Base-by-base conservation (phyloP, 2,113 vertebrate species). In the Scytalopus superciliaris region DNA sequence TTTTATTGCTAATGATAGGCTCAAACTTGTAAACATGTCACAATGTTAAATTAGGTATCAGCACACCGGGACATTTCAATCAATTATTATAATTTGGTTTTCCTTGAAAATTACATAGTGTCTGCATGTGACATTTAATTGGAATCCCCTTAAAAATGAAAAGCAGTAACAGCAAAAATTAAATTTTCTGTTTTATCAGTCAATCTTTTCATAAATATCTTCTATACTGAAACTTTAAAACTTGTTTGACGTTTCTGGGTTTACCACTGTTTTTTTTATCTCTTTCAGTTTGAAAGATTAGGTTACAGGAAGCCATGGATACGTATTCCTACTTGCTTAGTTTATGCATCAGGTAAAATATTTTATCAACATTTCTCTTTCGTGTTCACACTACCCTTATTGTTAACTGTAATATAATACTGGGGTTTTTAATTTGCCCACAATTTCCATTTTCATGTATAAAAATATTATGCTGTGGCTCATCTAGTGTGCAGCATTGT, bases 241-340 rank as follows among this genome's bases (percentile, higher is more conserved):
- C 22, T 53, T 70, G 22, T 35, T 90, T 74, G n/a, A 91, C 37
- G 15, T 56, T 79, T 88, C 24, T 52, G 30, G 1, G 2, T n/a
- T 45, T 59, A 59, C 64, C 44, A 94, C 67, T 81, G 28, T 21
- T 91, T 62, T 73, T 84, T 5, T 22, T 49, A 93, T 77, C n/a
- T 63, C 75, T 97, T 96, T 64, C 97, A 99, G 99, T 99, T 99
- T 98, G 98, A 99, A 96, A 98, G 98, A 94, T 96, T 99, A 95
- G 99, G 98, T 67, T 97, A 98, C 97, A 98, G 97, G 73, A 97
- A 98, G 55, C 99, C 99, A 2, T 72, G 98, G 98, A 98, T 99
- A 93, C 98, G 95, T 76, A 94, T 99, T 67, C 99, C 99, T 12
- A 98, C 98, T 56, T 98, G 96, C 45, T 93, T 99, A 23, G 98